Evolutionary conservation across 2,797 vertebrate genomes (phyloP).

Genomic region (Hirundo rustica): DNA sequence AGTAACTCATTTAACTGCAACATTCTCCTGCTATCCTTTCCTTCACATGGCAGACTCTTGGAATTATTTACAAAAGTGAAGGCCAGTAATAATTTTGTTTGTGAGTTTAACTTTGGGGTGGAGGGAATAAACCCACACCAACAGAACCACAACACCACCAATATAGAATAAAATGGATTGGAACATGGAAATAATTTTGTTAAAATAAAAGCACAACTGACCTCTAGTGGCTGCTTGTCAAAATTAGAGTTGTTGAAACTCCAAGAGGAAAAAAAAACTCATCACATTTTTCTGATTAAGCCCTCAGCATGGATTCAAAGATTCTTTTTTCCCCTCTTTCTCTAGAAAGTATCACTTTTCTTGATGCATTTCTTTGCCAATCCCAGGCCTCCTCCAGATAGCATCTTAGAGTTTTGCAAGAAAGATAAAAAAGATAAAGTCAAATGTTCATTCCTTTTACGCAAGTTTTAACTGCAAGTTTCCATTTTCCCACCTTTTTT

Average conservation of each 20-base stretch:
- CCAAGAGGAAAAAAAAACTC: rapidly evolving
- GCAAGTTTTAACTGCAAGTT: background rate
- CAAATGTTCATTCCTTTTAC: background rate
- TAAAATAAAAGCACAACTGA: conserved; percentile 40
- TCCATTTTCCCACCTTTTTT: background rate
- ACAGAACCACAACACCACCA: no score
- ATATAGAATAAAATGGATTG: background rate
- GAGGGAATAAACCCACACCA: no score
- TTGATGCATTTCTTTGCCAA: background rate
- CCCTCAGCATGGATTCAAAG: background rate
- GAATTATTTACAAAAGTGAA: background rate
- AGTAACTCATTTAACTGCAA: rapidly evolving
- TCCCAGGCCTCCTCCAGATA: background rate
- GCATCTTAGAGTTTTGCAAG: background rate
- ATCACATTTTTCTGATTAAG: background rate
- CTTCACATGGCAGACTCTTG: background rate
- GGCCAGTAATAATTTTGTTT: background rate
- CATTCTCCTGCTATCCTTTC: background rate
- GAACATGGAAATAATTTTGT: background rate
- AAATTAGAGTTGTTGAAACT: conserved; percentile 11
- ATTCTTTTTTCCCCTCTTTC: background rate
- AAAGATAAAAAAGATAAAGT: background rate
- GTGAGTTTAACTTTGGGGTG: background rate
- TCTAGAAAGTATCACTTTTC: background rate
- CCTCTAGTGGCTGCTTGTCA: conserved; percentile 66